These are phyloP conservation scores for Eutrigla gurnardus DNA, from an alignment of 2,797 vertebrate species.

Conservation along the genomic window DNA sequence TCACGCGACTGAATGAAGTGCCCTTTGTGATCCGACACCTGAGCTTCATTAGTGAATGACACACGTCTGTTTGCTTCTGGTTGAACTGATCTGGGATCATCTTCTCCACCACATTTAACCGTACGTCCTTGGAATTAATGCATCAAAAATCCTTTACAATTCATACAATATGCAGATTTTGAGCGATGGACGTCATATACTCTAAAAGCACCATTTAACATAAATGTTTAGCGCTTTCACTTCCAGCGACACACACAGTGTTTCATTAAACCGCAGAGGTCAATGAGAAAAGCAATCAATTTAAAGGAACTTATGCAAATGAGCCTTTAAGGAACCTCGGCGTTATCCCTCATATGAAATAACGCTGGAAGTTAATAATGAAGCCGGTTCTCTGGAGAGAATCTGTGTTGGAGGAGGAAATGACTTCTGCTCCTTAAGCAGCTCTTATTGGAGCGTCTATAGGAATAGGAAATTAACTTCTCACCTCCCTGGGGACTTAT, in stretches of 20 bases:
- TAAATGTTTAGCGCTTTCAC: constrained; percentile 20
- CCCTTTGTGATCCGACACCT: constrained; percentile 6
- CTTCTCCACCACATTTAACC: neutral
- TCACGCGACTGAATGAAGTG: constrained; percentile 20
- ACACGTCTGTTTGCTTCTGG: neutral
- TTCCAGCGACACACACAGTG: neutral
- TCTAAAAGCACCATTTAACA: constrained; percentile 2
- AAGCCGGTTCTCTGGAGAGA: constrained; percentile 51
- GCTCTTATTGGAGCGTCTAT: constrained; percentile 37
- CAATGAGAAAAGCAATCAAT: constrained; percentile 33
- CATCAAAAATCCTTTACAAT: neutral
- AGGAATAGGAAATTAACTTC: constrained; percentile 49
- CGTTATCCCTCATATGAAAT: constrained; percentile 32
- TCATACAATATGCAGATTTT: neutral
- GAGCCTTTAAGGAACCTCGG: constrained; percentile 12
- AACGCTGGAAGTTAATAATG: constrained; percentile 42
- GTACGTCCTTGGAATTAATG: neutral
- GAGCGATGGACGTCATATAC: neutral
- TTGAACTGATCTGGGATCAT: neutral
- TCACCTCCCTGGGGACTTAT: constrained; percentile 36
- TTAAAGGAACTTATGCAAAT: constrained; percentile 36
- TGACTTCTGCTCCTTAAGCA: constrained; percentile 47
- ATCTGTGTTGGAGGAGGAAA: constrained; percentile 36
- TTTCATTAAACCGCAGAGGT: constrained; percentile 40
- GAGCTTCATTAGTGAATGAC: neutral